Evolutionary conservation across 2,888 invertebrate species (phyloP).

Genomic region (Sycophila texana): DNA sequence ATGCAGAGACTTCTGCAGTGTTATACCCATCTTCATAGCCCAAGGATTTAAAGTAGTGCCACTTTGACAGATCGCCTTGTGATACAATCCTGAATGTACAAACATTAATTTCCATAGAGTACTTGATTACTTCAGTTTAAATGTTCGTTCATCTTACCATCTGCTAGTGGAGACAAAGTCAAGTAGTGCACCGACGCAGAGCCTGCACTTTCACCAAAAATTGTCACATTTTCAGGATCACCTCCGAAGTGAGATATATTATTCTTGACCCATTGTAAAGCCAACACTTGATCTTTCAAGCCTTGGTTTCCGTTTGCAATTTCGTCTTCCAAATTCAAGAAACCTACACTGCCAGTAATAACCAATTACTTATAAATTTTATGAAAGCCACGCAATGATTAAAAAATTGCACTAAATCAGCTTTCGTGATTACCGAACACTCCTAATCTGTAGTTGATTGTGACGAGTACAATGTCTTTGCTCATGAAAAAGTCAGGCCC

Average conservation of each 20-base stretch:
- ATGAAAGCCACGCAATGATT: not conserved
- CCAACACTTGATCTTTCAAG: conserved; percentile 64
- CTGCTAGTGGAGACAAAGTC: conserved; percentile 56
- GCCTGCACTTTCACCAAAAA: conserved; percentile 65
- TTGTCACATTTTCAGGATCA: conserved; percentile 63
- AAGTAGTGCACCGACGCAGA: conserved; percentile 60
- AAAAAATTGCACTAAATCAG: not conserved
- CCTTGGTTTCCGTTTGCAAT: conserved; percentile 63
- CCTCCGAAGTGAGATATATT: conserved; percentile 64
- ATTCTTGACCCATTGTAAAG: conserved; percentile 61
- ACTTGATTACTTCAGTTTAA: not conserved
- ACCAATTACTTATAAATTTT: not conserved
- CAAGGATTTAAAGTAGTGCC: conserved; percentile 63
- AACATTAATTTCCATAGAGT: too few species aligned
- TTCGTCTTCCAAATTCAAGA: conserved; percentile 60
- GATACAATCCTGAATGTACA: conserved; percentile 65
- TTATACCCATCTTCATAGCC: conserved; percentile 62
- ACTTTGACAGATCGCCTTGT: conserved; percentile 69
- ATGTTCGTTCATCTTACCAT: conserved; percentile 52
- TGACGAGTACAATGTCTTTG: conserved; percentile 67
- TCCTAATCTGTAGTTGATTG: conserved; percentile 67
- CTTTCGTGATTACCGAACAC: conserved; percentile 58
- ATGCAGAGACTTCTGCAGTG: conserved; percentile 62
- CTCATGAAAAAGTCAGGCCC: conserved; percentile 68
- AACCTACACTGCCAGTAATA: conserved; percentile 56